Percentiles rank a stretch among this genome's conserved stretches.
Conservation (phyloP, 2,888 invertebrate genomes). For the Myopa testacea region DNA sequence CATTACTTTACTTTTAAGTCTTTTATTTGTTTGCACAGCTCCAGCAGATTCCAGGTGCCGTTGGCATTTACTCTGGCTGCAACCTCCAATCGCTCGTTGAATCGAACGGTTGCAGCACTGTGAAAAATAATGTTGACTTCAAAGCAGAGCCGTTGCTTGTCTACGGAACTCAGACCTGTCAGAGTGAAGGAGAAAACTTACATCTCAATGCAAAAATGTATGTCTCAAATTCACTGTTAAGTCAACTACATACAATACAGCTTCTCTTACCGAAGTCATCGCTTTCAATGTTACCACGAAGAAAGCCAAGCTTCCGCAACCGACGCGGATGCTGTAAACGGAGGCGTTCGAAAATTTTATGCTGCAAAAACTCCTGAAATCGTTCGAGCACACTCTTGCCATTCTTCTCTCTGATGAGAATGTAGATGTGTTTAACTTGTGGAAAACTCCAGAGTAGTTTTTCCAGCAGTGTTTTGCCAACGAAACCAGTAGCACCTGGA, state of each 20-base stretch:
- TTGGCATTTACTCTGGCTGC: slow-evolving; percentile 91
- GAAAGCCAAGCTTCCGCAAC: slow-evolving; percentile 76
- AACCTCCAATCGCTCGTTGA: slow-evolving; percentile 89
- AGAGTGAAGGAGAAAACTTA: neutral
- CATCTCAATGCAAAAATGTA: too few species aligned
- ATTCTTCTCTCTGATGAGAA: slow-evolving; percentile 82
- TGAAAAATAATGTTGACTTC: slow-evolving; percentile 91
- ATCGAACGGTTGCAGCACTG: slow-evolving; percentile 95
- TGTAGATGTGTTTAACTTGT: slow-evolving; percentile 80
- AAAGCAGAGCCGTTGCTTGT: slow-evolving; percentile 73
- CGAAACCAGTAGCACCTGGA: slow-evolving; percentile 84
- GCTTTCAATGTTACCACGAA: slow-evolving; percentile 79
- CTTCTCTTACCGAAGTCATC: slow-evolving; percentile 58
- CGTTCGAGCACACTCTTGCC: slow-evolving; percentile 78
- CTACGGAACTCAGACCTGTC: slow-evolving; percentile 74
- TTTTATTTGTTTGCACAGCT: slow-evolving; percentile 84
- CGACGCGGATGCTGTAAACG: slow-evolving; percentile 74
- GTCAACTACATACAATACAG: neutral
- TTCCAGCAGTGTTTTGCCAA: slow-evolving; percentile 93
- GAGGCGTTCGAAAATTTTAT: slow-evolving; percentile 80
- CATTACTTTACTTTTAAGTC: slow-evolving; percentile 73
- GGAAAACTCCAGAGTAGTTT: slow-evolving; percentile 90
- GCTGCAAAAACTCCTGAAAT: slow-evolving; percentile 79
- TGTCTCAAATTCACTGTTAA: neutral
- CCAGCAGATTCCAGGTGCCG: slow-evolving; percentile 86